Conservation (phyloP, 2,113 vertebrate genomes). For the Panurus biarmicus region DNA sequence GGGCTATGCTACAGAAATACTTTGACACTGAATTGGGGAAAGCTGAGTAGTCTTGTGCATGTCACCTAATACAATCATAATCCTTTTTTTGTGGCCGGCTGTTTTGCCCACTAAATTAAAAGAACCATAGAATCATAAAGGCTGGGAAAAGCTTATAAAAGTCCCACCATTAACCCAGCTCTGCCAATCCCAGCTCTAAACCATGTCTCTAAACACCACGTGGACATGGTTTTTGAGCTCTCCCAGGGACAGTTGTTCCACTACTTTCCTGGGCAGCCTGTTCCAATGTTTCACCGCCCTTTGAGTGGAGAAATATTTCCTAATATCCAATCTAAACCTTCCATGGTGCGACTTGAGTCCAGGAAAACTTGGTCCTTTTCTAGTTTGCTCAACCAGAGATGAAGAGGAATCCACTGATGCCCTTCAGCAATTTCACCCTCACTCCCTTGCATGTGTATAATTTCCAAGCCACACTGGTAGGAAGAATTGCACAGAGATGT, state of each 20-base stretch:
- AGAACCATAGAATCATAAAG: not conserved
- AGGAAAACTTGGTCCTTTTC: not conserved
- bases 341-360: rapidly evolving
- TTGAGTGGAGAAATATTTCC: not conserved
- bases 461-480: not conserved
- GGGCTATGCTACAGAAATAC: not conserved
- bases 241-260: not conserved
- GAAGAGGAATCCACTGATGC: not conserved
- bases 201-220: not conserved
- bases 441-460: rapidly evolving
- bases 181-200: not conserved
- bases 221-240: not conserved
- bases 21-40: not conserved
- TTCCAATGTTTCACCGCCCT: not conserved
- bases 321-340: not conserved
- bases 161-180: not conserved
- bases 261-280: not conserved
- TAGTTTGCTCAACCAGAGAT: not conserved
- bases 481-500: not conserved
- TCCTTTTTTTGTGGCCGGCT: not conserved
- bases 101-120: not conserved
- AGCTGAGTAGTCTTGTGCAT: not conserved
- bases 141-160: rapidly evolving
- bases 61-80: not conserved
- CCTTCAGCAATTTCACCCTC: not conserved